Evolutionary conservation across 2,797 vertebrate genomes (phyloP), one percentile per base, ranked within the genome.

Genomic region (Mus caroli): DNA sequence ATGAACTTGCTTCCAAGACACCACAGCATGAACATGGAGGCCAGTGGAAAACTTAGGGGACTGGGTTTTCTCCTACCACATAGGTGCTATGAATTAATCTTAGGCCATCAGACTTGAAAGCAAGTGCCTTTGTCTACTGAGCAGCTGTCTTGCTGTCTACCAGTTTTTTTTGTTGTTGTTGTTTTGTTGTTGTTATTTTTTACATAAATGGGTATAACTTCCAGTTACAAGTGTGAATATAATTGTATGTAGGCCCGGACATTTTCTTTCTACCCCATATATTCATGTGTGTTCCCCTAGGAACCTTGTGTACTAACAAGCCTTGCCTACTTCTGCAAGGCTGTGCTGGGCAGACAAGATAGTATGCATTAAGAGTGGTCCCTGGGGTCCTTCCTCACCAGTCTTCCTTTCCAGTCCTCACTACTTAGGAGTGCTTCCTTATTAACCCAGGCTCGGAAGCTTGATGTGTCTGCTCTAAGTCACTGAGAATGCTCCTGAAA

Each of bases 401-500:
- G 62, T 10, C 50, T 94, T 88, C 28, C 40, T 93, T 85, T 78
- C 71, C 31, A 8, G 40, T 64, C 60, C 31, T 90, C 94, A 80
- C 64, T 88, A 20, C 67, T 94, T 58, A 86, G 79, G 75, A 96
- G 91, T 80, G 83, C 37, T 40, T 91, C 88, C 90, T 82, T 88
- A 90, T 91, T 96, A 91, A 97, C 73, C 83, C 92, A 88, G 79
- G 60, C 86, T 97, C 79, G 50, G 89, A 86, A 96, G 64, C 93
- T 85, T 54, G 0, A 6, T 34, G 69, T 80, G 78, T 87, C 94
- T 92, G 88, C 92, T 96, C 86, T 90, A 92, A 97, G 71, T 97
- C 96, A 92, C 50, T 20, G 26, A 85, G 90, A 96, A 87, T 4
- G 37, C 43, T 94, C 96, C 94, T 85, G 92, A 96, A 98, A 96